phyloP scores from a whole-genome alignment of 2,888 invertebrate genomes.

The Drosophila lacicola region DNA sequence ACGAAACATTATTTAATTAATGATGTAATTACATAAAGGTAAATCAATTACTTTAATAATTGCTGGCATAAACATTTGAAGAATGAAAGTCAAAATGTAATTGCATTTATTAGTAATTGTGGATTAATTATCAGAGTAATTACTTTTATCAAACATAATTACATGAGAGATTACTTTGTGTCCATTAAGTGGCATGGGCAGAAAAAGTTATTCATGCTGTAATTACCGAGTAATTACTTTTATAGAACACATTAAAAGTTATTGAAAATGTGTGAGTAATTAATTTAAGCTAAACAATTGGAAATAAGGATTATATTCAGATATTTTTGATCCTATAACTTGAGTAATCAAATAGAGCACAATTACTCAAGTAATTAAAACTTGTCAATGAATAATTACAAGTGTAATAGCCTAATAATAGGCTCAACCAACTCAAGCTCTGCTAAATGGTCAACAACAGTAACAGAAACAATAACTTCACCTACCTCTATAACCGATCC shows the following conservation, averaged over 20 bases:
- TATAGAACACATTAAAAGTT: not conserved
- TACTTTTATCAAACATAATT: not conserved
- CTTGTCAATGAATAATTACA: constrained; percentile 12
- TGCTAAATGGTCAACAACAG: constrained; percentile 2
- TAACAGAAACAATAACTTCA: constrained; percentile 21
- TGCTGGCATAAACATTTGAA: too few species aligned
- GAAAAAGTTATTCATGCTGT: constrained; percentile 1
- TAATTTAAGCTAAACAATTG: not conserved
- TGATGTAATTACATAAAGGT: not conserved
- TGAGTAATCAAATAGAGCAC: not conserved
- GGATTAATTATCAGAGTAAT: not conserved
- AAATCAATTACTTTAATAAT: not conserved
- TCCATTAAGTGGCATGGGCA: not conserved
- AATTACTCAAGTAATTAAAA: constrained; percentile 26
- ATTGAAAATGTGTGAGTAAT: not conserved
- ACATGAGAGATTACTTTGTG: not conserved
- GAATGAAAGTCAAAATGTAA: not conserved
- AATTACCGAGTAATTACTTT: not conserved
- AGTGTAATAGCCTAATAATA: not conserved
- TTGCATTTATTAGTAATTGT: not conserved
- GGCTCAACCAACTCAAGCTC: not conserved
- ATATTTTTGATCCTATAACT: not conserved
- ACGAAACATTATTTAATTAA: not conserved
- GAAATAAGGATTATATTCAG: not conserved
- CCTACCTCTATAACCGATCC: constrained; percentile 44